These are phyloP conservation scores for Stichopus chloronotus DNA, from an alignment of 35 echinoderm and acorn worm species.

Conservation along the genomic window DNA sequence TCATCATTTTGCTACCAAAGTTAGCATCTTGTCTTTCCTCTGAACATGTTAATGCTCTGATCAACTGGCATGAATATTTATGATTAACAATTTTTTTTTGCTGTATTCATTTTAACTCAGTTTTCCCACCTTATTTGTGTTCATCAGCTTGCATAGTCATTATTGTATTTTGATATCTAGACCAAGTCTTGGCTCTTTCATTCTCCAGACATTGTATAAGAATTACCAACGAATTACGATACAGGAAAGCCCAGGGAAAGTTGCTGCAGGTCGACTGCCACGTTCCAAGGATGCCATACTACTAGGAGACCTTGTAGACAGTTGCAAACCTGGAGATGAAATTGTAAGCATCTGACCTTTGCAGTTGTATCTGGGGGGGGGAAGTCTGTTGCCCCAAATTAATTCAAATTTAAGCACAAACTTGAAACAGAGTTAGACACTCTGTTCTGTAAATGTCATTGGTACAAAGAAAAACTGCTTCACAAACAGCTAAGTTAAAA, in stretches of 20 bases:
- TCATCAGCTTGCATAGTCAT: no score
- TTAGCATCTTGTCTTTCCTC: no score
- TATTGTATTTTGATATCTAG: no score
- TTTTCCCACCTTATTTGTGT: no score
- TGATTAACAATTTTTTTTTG: no score
- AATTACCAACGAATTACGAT: slow-evolving; percentile 98
- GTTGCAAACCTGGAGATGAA: slow-evolving; percentile 98
- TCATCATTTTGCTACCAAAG: no score
- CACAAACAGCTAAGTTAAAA: no score
- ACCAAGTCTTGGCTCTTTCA: neutral
- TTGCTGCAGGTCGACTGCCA: slow-evolving; percentile 88
- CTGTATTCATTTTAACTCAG: no score
- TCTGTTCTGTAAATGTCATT: neutral
- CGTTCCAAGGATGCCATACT: slow-evolving; percentile 97
- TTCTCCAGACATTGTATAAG: slow-evolving; percentile 89
- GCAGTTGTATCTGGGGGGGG: neutral
- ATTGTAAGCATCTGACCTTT: slow-evolving; percentile 69
- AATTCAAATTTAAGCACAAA: neutral
- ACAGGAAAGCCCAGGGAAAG: slow-evolving; percentile 98
- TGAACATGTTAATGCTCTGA: no score
- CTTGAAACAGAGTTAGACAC: neutral
- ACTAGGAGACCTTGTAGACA: slow-evolving; percentile 93
- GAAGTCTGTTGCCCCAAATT: neutral
- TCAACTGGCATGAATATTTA: no score
- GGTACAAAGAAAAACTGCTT: no score